Evolutionary conservation across 2,888 invertebrate species (phyloP).

Genomic region (Platycheirus rosarum): DNA sequence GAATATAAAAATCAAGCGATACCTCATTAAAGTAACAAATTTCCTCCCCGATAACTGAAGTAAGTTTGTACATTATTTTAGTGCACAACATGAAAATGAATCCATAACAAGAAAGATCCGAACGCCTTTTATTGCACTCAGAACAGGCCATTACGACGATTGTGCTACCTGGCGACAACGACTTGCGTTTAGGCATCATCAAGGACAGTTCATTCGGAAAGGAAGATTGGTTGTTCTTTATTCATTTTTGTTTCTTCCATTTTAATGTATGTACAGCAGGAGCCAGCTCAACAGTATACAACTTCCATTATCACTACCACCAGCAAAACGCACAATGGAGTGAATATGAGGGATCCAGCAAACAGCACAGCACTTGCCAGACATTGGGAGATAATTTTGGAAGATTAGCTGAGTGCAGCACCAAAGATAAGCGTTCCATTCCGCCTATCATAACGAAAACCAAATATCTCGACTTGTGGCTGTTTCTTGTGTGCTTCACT

Average conservation of each 20-base stretch:
- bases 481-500: conserved; percentile 55
- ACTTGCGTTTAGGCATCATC: conserved; percentile 43
- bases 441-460: conserved; percentile 76
- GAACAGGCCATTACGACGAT: conserved; percentile 51
- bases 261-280: conserved; percentile 1
- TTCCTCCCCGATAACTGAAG: conserved; percentile 22
- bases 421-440: conserved; percentile 76
- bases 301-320: conserved; percentile 21
- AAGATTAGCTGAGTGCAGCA: conserved; percentile 78
- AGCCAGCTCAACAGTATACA: conserved; percentile 17
- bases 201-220: conserved; percentile 63
- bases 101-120: conserved; percentile 31
- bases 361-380: conserved; percentile 76
- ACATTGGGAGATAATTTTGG: conserved; percentile 76
- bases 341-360: conserved; percentile 21
- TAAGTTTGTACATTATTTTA: conserved; percentile 31
- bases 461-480: conserved; percentile 76
- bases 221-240: conserved; percentile 48
- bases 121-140: conserved; percentile 55
- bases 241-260: neutral
- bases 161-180: conserved; percentile 69
- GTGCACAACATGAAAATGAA: conserved; percentile 36
- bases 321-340: conserved; percentile 24
- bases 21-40: conserved; percentile 39
- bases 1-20: conserved; percentile 8